Base-by-base conservation (phyloP, 2,113 vertebrate species). In the Gallinago paraguaiae region DNA sequence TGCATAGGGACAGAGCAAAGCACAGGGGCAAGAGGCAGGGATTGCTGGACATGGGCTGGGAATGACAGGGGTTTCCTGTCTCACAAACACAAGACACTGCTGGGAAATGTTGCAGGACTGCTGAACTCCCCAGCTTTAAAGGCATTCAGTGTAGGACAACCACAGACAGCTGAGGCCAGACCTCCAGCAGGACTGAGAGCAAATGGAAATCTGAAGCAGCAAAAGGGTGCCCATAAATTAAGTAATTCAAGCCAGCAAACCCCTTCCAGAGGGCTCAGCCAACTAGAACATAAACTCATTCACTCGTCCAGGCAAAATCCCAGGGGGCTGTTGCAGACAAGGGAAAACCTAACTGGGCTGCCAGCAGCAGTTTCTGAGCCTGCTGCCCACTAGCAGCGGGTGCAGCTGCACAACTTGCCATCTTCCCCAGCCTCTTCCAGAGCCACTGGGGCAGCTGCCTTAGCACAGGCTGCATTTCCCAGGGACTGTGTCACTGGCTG, bases 241-340 rank as follows among this genome's bases (percentile, higher is more conserved):
- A 94, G 82, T 95, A 85, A 93, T 24, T 65, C 91, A 79, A 85
- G 68, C 54, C 53, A 93, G 86, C 67, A 92, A 95, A 78, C 16
- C 43, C n/a, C 56, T 90, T 93, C 86, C 74, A 71, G 79, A 75
- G 70, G 54, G 83, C 64, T 95, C 88, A 80, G 94, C 85, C 92
- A 90, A 20, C 20, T 51, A 84, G 84, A 91, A 93, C 41, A 68
- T 65, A 19, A 89, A 94, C 54, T 48, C 78, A 61, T 67, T 72
- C 82, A 23, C 33, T 54, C 74, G 86, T 92, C 75, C 71, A 76
- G 69, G 88, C 71, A 78, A 67, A 93, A 80, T 56, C 95, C 93
- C 90, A 69, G 50, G 50, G 71, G 72, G 33, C 65, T 90, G 65
- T 51, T 2, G 5, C 0, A 41, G 79, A 37, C 17, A 17, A 50